phyloP scores from a whole-genome alignment of 2,888 invertebrate species.

The Oligia latruncula region DNA sequence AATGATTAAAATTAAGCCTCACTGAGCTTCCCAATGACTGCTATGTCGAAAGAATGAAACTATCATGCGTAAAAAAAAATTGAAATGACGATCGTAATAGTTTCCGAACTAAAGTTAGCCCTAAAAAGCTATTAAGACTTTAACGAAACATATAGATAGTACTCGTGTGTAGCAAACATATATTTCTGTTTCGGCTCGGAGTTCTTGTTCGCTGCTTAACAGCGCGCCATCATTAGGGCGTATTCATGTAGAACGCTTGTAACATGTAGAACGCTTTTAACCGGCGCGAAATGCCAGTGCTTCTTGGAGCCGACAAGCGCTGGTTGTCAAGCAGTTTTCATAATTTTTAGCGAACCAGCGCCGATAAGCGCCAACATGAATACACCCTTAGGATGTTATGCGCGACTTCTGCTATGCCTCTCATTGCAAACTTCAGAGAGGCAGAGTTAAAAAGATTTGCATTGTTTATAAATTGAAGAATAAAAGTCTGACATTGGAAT shows the following conservation, averaged over 20 bases:
- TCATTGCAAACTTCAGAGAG: constrained; percentile 15
- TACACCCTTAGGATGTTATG: not conserved
- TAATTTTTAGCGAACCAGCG: too few species aligned
- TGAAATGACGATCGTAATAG: not conserved
- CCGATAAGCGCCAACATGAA: not conserved
- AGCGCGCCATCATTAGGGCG: not conserved
- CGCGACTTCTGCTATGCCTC: not conserved
- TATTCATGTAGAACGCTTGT: not conserved
- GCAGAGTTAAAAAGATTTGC: not conserved
- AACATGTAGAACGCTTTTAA: not conserved
- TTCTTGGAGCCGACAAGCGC: not conserved
- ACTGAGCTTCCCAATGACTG: not conserved
- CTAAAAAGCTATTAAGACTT: not conserved
- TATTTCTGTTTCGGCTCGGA: not conserved
- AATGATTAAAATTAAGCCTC: not conserved
- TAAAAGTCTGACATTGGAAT: constrained; percentile 75
- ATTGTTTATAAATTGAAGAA: constrained; percentile 31
- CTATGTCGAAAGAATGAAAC: not conserved
- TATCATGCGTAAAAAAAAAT: not conserved
- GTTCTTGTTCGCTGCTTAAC: not conserved
- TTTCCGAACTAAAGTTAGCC: not conserved
- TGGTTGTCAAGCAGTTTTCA: too few species aligned
- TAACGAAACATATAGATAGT: not conserved
- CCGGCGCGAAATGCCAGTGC: not conserved
- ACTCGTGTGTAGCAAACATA: not conserved